Percentiles rank a stretch among this genome's conserved stretches.
Evolutionary conservation across 2,113 vertebrate species (phyloP).

Genomic region (Oriolus oriolus): DNA sequence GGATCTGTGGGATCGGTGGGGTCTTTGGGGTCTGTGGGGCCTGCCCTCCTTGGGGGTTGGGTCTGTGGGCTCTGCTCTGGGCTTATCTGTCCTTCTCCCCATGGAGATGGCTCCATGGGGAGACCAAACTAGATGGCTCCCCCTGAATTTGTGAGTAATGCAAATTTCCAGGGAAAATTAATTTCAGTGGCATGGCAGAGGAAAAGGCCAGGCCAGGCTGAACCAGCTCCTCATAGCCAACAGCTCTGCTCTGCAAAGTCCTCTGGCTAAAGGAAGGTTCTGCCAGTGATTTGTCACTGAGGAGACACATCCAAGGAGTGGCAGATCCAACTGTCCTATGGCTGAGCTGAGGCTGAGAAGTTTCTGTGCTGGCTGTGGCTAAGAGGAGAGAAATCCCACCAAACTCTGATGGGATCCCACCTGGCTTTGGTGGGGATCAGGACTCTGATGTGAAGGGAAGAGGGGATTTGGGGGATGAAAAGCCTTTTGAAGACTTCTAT

Average conservation of each 20-base stretch:
- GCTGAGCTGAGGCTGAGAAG: background rate
- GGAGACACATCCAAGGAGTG: background rate
- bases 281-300: background rate
- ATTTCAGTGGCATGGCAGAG: background rate
- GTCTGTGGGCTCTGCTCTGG: background rate
- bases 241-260: background rate
- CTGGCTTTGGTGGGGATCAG: background rate
- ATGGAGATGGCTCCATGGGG: background rate
- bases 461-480: background rate
- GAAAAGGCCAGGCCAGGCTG: background rate
- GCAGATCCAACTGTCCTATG: accelerated
- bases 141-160: background rate
- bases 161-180: background rate
- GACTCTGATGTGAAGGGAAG: background rate
- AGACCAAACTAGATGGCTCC: background rate
- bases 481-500: background rate
- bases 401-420: background rate
- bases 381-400: background rate
- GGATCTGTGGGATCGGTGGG: background rate
- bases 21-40: background rate
- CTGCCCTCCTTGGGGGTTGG: background rate
- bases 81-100: background rate
- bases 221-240: background rate
- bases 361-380: background rate
- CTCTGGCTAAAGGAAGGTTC: background rate